A percentile compares a stretch with the other conserved stretches of the same genome.
These are phyloP conservation scores for Excalfactoria chinensis DNA, from an alignment of 2,113 vertebrate genomes.

Conservation along the genomic window DNA sequence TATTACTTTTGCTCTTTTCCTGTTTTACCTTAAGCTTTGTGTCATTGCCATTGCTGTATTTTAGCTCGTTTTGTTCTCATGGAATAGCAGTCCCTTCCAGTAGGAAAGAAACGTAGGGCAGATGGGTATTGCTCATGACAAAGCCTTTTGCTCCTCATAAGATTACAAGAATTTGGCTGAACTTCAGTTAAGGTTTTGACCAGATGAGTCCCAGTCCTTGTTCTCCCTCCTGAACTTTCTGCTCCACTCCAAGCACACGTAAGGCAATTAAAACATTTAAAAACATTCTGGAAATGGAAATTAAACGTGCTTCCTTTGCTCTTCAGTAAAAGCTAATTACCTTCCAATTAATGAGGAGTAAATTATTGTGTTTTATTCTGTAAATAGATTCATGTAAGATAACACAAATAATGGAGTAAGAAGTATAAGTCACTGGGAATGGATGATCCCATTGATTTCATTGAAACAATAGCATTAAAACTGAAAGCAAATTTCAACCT, in stretches of 20 bases:
- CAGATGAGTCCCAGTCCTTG: neutral
- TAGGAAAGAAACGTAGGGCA: neutral
- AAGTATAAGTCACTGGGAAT: neutral
- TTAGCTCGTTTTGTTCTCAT: neutral
- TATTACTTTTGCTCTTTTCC: neutral
- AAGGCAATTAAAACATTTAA: neutral
- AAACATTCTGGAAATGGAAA: neutral
- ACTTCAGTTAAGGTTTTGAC: neutral
- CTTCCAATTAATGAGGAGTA: neutral
- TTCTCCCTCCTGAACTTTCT: neutral
- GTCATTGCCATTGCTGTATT: neutral
- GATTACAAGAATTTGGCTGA: neutral
- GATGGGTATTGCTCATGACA: neutral
- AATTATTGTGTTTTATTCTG: neutral
- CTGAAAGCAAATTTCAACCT: conserved; percentile 31
- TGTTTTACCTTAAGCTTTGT: neutral
- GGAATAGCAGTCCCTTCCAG: neutral
- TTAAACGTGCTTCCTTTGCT: neutral
- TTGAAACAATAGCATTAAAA: neutral
- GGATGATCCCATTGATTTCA: conserved; percentile 35
- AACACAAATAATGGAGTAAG: conserved; percentile 16
- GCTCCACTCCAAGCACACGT: neutral
- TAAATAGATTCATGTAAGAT: neutral
- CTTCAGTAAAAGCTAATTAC: conserved; percentile 34
- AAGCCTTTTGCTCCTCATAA: neutral